Percentiles rank a stretch among this genome's conserved stretches.
phyloP scores from a whole-genome alignment of 2,888 invertebrate genomes.

The Erebia palarica region DNA sequence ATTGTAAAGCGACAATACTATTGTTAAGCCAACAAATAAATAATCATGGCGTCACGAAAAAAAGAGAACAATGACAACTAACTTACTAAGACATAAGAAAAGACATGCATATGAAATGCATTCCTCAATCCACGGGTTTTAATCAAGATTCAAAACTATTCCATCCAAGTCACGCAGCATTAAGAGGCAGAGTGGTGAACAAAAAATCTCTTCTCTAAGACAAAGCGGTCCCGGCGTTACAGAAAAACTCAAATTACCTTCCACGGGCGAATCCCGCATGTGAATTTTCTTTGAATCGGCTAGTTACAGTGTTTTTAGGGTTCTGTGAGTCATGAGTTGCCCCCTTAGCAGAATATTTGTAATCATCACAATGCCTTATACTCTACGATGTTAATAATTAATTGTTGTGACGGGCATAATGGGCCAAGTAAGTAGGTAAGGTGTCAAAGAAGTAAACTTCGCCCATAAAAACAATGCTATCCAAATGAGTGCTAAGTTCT shows the following conservation, averaged over 20 bases:
- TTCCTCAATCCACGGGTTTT: slow-evolving; percentile 7
- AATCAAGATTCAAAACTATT: slow-evolving; percentile 52
- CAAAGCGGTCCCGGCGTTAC: slow-evolving; percentile 61
- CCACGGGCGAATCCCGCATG: slow-evolving; percentile 68
- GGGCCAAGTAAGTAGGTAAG: too few species aligned
- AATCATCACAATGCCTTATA: too few species aligned
- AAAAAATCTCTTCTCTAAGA: slow-evolving; percentile 62
- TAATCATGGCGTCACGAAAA: background rate
- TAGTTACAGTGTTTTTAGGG: slow-evolving; percentile 23
- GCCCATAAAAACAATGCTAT: too few species aligned
- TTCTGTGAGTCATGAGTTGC: background rate
- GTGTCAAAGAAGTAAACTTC: too few species aligned
- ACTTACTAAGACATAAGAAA: background rate
- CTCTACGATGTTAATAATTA: too few species aligned
- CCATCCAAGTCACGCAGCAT: slow-evolving; percentile 44
- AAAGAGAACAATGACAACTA: background rate
- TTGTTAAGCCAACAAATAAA: background rate
- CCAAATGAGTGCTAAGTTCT: too few species aligned
- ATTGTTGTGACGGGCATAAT: too few species aligned
- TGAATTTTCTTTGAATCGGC: slow-evolving; percentile 61
- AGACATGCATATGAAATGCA: slow-evolving; percentile 11
- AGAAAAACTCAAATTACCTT: slow-evolving; percentile 76
- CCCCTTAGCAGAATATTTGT: too few species aligned
- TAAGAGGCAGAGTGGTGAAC: slow-evolving; percentile 50
- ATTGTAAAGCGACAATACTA: background rate